These are phyloP conservation scores for Grapholita molesta DNA, from an alignment of 1,140 invertebrate species.

Conservation along the genomic window DNA sequence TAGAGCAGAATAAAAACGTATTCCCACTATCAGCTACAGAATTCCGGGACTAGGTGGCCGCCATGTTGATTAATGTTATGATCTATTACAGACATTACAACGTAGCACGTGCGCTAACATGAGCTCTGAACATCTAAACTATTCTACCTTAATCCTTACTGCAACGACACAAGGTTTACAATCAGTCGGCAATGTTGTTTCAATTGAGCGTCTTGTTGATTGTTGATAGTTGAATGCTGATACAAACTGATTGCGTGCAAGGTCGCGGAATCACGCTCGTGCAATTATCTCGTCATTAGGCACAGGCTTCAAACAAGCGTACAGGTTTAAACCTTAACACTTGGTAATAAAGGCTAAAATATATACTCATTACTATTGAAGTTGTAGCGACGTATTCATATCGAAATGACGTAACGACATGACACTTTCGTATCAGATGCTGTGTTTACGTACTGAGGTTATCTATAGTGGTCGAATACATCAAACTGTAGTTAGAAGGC, in stretches of 20 bases:
- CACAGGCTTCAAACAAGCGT: background rate
- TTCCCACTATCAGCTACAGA: too few species aligned
- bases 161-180: background rate
- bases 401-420: background rate
- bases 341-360: background rate
- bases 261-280: conserved; percentile 11
- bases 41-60: too few species aligned
- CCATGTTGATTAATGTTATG: background rate
- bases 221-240: background rate
- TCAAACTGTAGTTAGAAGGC: background rate
- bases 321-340: background rate
- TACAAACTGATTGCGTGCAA: conserved; percentile 11
- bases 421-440: background rate
- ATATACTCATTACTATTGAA: background rate
- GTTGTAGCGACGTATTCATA: background rate
- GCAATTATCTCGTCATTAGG: conserved; percentile 15
- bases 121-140: background rate
- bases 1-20: too few species aligned
- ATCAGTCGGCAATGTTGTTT: background rate
- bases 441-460: background rate
- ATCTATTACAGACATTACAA: background rate
- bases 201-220: conserved; percentile 13
- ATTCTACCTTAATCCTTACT: background rate
- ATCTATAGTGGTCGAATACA: background rate
- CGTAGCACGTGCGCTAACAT: background rate